phyloP scores from a whole-genome alignment of 2,113 vertebrate species.

The Nothocercus nigrocapillus region DNA sequence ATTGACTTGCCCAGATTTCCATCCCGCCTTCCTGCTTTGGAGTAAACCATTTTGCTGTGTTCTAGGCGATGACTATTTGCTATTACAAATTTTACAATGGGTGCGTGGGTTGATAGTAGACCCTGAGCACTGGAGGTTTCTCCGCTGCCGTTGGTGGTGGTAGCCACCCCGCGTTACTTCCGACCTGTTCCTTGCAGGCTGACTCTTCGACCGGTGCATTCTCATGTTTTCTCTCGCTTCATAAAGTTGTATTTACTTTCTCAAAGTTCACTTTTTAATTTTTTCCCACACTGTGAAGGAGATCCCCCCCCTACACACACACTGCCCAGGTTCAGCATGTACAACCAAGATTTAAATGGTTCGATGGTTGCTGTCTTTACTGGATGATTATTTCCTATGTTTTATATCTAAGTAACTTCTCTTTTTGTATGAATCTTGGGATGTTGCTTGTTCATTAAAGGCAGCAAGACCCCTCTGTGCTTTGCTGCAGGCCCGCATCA shows the following conservation, averaged over 20 bases:
- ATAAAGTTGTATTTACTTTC: neutral
- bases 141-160: neutral
- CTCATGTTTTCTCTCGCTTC: neutral
- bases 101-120: neutral
- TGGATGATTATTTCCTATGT: neutral
- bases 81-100: neutral
- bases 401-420: neutral
- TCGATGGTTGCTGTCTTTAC: neutral
- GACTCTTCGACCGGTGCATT: neutral
- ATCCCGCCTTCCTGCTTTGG: neutral
- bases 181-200: neutral
- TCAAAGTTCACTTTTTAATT: neutral
- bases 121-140: neutral
- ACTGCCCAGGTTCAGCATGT: fast-evolving
- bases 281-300: neutral
- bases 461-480: neutral
- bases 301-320: too few relatives aligned
- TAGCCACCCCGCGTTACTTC: neutral
- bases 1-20: neutral
- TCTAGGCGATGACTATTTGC: neutral
- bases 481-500: neutral
- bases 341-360: neutral
- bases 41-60: slow-evolving; percentile 6
- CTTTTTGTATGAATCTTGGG: neutral
- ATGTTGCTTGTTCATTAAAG: neutral